These are phyloP conservation scores for Tenthredo notha DNA, from an alignment of 2,888 invertebrate species.

Conservation along the genomic window DNA sequence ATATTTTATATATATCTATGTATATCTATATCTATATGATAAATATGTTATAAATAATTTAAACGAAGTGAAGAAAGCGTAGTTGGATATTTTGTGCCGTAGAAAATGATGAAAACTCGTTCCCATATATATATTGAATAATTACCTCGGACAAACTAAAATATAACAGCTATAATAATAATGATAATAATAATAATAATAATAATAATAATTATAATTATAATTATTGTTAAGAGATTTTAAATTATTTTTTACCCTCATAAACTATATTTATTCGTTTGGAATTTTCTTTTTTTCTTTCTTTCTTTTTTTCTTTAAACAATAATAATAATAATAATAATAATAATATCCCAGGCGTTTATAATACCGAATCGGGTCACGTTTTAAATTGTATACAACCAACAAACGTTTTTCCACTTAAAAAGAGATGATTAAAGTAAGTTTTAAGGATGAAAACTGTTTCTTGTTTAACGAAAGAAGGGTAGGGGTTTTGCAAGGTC, in stretches of 20 bases:
- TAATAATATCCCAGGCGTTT: neutral
- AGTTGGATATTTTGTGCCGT: conserved; percentile 47
- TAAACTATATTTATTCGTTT: neutral
- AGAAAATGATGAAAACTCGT: conserved; percentile 24
- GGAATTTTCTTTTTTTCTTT: neutral
- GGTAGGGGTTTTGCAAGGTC: conserved; percentile 31
- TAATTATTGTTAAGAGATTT: conserved; percentile 3
- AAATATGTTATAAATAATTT: neutral
- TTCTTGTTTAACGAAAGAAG: conserved; percentile 43
- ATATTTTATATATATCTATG: conserved; percentile 8
- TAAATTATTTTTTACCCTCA: conserved; percentile 44
- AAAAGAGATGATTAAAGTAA: conserved; percentile 15
- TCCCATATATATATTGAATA: neutral
- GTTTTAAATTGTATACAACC: conserved; percentile 14
- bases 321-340: neutral
- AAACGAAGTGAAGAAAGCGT: conserved; percentile 3
- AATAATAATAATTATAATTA: neutral
- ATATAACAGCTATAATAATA: conserved; percentile 11
- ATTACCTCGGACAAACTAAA: conserved; percentile 18
- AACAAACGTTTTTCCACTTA: conserved; percentile 13
- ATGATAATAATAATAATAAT: neutral
- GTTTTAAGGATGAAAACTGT: conserved; percentile 27
- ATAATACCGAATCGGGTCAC: conserved; percentile 2
- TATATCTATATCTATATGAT: neutral
- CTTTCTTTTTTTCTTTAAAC: neutral